Evolutionary conservation across 2,113 vertebrate genomes (phyloP), one percentile per base, ranked within the genome.

Genomic region (Saguinus midas): DNA sequence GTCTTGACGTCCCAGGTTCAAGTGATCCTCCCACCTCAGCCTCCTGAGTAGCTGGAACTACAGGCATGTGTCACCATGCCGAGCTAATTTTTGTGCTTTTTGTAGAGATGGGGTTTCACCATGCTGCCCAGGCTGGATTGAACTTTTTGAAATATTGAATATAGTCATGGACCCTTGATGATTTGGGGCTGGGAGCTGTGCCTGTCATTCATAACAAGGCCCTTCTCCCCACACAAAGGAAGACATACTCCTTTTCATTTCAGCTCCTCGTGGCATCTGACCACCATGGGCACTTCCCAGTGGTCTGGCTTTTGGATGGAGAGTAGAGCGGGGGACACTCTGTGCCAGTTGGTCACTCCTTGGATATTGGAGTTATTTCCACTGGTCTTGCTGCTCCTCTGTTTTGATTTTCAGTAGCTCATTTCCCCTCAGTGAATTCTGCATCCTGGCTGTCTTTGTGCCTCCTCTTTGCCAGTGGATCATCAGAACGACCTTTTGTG

Each of bases 351-450:
- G 32, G 0, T 40, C 13, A 29, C 6, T 92, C 68, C 79, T 57
- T 64, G 16, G 79, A 18, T 52, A 35, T 40, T 4, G 10, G 14
- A 14, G 2, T 72, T 25, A 6, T 48, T 68, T 43, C 68, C 12
- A 3, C 21, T 18, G 72, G 32, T 3, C 32, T 66, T 20, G 10
- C 12, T 80, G 21, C 61, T 84, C n/a, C 6, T 90, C 68, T 16
- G 35, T 85, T 90, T 87, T 83, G 37, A 70, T 45, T 85, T 92
- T 79, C 84, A 29, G 73, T 84, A 72, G 25, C 40, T 94, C 8
- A 1, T 48, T 86, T 48, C 25, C 61, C n/a, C 48, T 72, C 48
- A 13, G 40, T 95, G 37, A 72, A 12, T 52, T 25, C 55, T 86
- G 37, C 40, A 78, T 50, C 27, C 70, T 64, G 66, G 13, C 17